phyloP scores from a whole-genome alignment of 2,113 vertebrate genomes.

The Ptilorrhoa leucosticta region DNA sequence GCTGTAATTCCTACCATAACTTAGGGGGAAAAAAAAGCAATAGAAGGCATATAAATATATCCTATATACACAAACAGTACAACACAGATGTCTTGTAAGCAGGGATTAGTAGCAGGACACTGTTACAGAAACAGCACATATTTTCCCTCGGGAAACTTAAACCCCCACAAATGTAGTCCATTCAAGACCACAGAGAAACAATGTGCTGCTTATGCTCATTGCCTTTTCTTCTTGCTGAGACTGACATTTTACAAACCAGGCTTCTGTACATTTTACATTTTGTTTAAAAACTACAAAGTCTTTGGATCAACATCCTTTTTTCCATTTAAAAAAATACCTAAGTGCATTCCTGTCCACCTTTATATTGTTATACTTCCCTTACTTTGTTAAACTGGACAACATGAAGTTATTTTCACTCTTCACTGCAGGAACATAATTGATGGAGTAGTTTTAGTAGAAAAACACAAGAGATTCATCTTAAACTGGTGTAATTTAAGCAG shows the following conservation, averaged over 20 bases:
- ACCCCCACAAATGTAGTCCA: neutral
- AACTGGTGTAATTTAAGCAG: neutral
- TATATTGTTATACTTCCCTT: neutral
- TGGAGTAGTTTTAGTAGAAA: neutral
- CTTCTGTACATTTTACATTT: neutral
- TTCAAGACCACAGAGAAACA: neutral
- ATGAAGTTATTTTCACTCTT: neutral
- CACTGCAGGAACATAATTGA: neutral
- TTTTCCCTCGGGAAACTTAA: slow-evolving; percentile 18
- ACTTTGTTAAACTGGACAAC: neutral
- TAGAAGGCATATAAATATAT: neutral
- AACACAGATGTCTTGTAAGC: neutral
- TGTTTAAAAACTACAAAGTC: neutral
- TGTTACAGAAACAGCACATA: neutral
- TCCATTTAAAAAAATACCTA: neutral
- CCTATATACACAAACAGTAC: neutral
- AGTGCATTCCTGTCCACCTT: neutral
- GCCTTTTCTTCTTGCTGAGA: neutral
- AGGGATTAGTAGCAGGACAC: neutral
- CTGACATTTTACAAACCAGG: neutral
- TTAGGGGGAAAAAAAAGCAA: neutral
- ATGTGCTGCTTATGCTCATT: neutral
- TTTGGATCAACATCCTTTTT: neutral
- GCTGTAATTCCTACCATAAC: neutral
- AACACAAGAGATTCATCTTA: neutral